Percentiles rank a stretch among this genome's conserved stretches.
phyloP scores from a whole-genome alignment of 1,140 invertebrate genomes.

The Oreohelix idahoensis region DNA sequence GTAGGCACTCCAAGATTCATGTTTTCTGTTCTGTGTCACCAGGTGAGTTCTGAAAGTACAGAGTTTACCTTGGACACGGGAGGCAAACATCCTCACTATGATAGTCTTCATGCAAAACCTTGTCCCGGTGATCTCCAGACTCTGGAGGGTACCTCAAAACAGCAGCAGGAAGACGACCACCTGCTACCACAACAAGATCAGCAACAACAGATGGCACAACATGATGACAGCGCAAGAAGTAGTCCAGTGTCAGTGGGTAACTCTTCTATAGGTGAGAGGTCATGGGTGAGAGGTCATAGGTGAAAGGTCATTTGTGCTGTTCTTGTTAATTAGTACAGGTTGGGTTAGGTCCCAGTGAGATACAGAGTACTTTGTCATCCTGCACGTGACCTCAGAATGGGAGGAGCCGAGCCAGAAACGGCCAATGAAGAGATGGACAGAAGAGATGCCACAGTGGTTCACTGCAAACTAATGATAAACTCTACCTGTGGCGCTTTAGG shows the following conservation, averaged over 20 bases:
- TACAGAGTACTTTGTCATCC: too few species aligned
- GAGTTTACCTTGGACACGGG: slow-evolving; percentile 12
- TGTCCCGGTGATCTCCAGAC: not conserved
- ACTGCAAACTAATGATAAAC: not conserved
- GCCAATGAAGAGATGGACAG: not conserved
- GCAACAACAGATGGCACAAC: slow-evolving; percentile 55
- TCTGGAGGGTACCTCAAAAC: not conserved
- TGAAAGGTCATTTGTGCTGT: too few species aligned
- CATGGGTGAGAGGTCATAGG: too few species aligned
- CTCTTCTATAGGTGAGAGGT: slow-evolving; percentile 34
- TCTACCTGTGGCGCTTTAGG: too few species aligned
- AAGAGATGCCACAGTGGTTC: not conserved
- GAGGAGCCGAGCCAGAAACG: too few species aligned
- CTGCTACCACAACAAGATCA: too few species aligned
- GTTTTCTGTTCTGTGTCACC: not conserved
- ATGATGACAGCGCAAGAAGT: slow-evolving; percentile 60
- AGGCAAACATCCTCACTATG: not conserved
- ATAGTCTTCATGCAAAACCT: not conserved
- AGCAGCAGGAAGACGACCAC: not conserved
- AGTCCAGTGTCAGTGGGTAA: slow-evolving; percentile 58
- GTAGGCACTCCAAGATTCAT: too few species aligned
- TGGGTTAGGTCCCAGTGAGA: too few species aligned
- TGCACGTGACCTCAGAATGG: too few species aligned
- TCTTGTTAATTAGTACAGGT: too few species aligned
- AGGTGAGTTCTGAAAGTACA: slow-evolving; percentile 4